Evolutionary conservation across 2,888 invertebrate species (phyloP).

Genomic region (Brassicogethes aeneus): DNA sequence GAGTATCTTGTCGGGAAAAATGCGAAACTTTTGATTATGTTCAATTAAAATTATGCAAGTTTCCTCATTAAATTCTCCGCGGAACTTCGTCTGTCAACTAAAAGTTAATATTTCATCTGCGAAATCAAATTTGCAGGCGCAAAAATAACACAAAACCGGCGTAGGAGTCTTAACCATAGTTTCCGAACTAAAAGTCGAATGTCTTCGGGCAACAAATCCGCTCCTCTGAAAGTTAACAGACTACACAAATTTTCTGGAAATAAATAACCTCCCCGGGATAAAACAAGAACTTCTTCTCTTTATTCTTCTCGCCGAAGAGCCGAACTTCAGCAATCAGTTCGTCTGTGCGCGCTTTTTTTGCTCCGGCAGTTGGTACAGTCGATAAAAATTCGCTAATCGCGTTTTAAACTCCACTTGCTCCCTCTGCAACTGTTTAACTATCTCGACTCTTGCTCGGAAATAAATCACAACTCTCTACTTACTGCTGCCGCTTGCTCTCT

Average conservation of each 20-base stretch:
- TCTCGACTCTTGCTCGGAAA: not conserved
- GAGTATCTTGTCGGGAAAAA: not conserved
- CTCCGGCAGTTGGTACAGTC: too few relatives aligned
- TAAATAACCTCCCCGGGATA: constrained; percentile 20
- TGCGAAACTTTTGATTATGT: constrained; percentile 2
- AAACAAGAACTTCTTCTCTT: constrained; percentile 12
- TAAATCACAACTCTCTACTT: too few relatives aligned
- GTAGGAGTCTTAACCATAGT: constrained; percentile 8
- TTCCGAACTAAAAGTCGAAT: constrained; percentile 4
- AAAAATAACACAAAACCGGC: not conserved
- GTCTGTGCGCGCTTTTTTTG: not conserved
- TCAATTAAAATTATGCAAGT: constrained; percentile 9
- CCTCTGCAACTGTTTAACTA: not conserved
- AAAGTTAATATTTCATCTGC: constrained; percentile 16
- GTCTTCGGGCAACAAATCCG: constrained; percentile 18
- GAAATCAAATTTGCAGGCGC: constrained; percentile 17
- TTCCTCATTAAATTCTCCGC: constrained; percentile 5
- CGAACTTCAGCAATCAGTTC: constrained; percentile 5
- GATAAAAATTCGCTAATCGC: constrained; percentile 5
- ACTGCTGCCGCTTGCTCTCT: too few relatives aligned
- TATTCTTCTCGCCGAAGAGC: constrained; percentile 4
- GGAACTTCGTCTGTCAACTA: constrained; percentile 14
- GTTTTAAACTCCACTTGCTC: constrained; percentile 3
- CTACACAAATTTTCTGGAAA: constrained; percentile 18
- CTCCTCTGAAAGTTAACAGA: constrained; percentile 20